phyloP scores from a whole-genome alignment of 2,113 vertebrate species.

The Indicator maculatus region DNA sequence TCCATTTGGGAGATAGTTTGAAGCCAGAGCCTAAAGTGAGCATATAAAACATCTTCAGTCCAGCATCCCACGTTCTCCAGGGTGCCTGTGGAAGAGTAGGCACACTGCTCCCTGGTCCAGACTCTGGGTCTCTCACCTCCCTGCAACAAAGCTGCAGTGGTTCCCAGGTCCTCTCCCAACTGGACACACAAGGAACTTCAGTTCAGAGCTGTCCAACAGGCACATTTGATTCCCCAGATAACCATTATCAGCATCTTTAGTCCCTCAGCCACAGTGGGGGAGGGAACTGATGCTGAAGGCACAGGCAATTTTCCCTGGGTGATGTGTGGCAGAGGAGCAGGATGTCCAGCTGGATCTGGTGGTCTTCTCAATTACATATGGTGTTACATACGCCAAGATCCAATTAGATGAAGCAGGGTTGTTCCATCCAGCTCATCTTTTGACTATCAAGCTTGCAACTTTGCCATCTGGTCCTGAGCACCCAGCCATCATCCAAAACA shows the following conservation, averaged over 20 bases:
- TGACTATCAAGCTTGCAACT: not conserved
- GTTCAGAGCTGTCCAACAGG: not conserved
- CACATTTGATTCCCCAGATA: no score
- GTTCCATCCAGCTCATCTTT: not conserved
- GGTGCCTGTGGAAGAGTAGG: not conserved
- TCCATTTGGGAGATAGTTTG: not conserved
- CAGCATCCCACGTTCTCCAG: not conserved
- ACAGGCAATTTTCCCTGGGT: not conserved
- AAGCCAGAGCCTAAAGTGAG: not conserved
- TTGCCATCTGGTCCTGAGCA: not conserved
- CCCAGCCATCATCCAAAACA: not conserved
- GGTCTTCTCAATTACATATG: not conserved
- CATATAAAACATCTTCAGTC: not conserved
- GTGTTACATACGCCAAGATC: not conserved
- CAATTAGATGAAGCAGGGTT: not conserved
- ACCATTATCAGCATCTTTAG: not conserved
- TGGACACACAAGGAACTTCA: not conserved
- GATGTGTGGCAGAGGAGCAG: not conserved
- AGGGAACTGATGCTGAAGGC: not conserved
- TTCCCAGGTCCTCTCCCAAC: not conserved
- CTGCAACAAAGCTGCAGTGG: rapidly evolving
- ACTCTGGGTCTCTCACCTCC: rapidly evolving
- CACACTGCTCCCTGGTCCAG: not conserved
- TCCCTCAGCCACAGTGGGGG: not conserved
- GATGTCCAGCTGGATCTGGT: not conserved